Conservation (phyloP, 2,113 vertebrate species). For the Hydrochoerus hydrochaeris region DNA sequence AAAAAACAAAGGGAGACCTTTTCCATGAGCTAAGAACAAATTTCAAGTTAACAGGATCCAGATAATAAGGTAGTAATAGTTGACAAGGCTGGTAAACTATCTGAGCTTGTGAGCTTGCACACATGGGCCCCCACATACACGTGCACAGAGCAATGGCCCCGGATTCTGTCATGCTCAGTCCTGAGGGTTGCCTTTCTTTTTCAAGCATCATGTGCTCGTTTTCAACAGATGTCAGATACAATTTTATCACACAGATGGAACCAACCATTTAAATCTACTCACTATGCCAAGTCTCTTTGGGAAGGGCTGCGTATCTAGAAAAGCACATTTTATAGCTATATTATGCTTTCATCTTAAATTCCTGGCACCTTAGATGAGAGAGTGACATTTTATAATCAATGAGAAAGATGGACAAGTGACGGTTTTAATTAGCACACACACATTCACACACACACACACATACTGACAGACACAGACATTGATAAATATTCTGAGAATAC, state of each 20-base stretch:
- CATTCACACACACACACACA: background rate
- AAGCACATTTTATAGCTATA: background rate
- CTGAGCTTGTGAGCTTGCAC: conserved; percentile 43
- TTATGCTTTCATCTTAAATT: conserved; percentile 16
- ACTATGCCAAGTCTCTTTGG: conserved; percentile 42
- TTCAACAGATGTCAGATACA: conserved; percentile 86
- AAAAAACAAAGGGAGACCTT: conserved; percentile 87
- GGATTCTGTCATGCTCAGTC: conserved; percentile 83
- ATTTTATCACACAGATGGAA: conserved; percentile 77
- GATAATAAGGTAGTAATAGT: conserved; percentile 89
- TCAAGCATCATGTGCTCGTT: conserved; percentile 80
- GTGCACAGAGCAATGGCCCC: conserved; percentile 62
- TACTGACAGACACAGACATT: background rate
- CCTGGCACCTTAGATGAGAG: conserved; percentile 14
- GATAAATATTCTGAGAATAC: conserved; percentile 20
- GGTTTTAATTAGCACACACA: background rate
- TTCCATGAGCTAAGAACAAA: conserved; percentile 89
- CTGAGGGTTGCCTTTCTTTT: conserved; percentile 77
- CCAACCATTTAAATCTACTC: conserved; percentile 67
- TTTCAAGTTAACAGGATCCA: conserved; percentile 88
- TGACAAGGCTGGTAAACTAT: conserved; percentile 89
- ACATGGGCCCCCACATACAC: background rate
- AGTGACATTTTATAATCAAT: conserved; percentile 5
- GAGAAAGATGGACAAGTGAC: background rate
- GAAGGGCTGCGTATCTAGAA: background rate